phyloP scores from a whole-genome alignment of 2,797 vertebrate genomes.

The Austrolebias charrua region DNA sequence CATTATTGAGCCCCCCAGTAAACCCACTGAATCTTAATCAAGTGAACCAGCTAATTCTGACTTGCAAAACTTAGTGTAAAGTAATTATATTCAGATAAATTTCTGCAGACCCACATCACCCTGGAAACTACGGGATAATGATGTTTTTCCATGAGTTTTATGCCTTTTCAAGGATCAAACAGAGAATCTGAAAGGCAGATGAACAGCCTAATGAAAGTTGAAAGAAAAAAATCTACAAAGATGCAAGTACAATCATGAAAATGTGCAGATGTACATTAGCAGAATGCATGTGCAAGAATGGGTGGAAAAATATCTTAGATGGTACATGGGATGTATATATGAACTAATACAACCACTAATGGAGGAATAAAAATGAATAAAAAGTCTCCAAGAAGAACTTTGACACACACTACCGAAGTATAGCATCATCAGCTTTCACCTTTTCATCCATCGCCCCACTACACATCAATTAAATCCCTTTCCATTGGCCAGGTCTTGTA shows the following conservation, averaged over 20 bases:
- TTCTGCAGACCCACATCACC: neutral
- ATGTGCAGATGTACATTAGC: constrained; percentile 8
- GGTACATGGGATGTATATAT: constrained; percentile 21
- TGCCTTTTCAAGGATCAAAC: constrained; percentile 38
- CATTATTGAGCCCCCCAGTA: no score
- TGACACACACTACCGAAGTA: constrained; percentile 28
- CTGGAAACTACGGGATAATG: neutral
- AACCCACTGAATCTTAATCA: no score
- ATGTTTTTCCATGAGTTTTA: constrained; percentile 10
- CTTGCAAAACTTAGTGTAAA: no score
- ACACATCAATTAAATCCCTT: constrained; percentile 76
- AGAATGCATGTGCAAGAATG: constrained; percentile 13
- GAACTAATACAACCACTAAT: constrained; percentile 39
- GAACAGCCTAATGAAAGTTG: constrained; percentile 22
- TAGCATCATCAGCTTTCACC: constrained; percentile 35
- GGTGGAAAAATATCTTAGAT: constrained; percentile 7
- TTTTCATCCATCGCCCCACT: constrained; percentile 59
- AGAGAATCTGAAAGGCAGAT: constrained; percentile 38
- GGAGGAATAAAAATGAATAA: constrained; percentile 29
- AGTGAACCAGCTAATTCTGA: no score
- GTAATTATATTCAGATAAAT: neutral
- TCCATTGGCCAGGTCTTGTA: constrained; percentile 58
- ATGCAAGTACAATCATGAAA: neutral
- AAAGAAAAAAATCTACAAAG: constrained; percentile 21
- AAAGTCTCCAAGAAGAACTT: constrained; percentile 30